Percentiles rank a stretch among this genome's conserved stretches.
These are phyloP conservation scores for Drosophila willistoni DNA, from an alignment of 1,140 invertebrate species.

Conservation along the genomic window DNA sequence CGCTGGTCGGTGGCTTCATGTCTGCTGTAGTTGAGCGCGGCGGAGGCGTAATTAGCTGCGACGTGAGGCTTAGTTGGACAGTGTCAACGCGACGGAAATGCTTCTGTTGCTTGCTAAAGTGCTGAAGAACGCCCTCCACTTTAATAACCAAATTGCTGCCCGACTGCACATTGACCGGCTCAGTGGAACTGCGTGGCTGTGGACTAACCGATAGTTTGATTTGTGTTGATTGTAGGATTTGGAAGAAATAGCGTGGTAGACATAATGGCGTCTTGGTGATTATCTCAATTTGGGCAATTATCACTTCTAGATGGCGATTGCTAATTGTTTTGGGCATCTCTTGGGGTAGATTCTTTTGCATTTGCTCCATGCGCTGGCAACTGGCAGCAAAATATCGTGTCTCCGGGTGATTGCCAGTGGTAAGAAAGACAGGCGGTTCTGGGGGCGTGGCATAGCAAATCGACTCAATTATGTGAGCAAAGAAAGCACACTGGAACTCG, in stretches of 20 bases:
- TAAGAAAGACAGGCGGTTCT: conserved; percentile 72
- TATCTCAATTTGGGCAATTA: conserved; percentile 76
- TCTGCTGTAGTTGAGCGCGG: conserved; percentile 83
- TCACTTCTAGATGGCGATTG: conserved; percentile 74
- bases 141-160: conserved; percentile 92
- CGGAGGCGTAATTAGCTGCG: conserved; percentile 85
- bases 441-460: conserved; percentile 79
- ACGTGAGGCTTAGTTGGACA: conserved; percentile 89
- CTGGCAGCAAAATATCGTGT: conserved; percentile 71
- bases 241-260: conserved; percentile 93
- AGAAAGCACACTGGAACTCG: conserved; percentile 76
- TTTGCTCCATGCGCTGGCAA: conserved; percentile 69
- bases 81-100: conserved; percentile 88
- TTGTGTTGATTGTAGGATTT: conserved; percentile 92
- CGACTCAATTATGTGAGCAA: conserved; percentile 78
- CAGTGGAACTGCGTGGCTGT: conserved; percentile 90
- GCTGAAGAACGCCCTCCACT: conserved; percentile 93
- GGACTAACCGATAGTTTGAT: conserved; percentile 93
- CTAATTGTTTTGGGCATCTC: conserved; percentile 76
- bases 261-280: conserved; percentile 77
- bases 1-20: conserved; percentile 51
- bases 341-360: conserved; percentile 71
- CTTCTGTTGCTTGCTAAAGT: conserved; percentile 86
- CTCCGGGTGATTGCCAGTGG: conserved; percentile 75
- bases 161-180: conserved; percentile 89